A percentile compares a stretch with the other conserved stretches of the same genome.
Conservation (phyloP, 2,113 vertebrate species). For the Ceyx melanurus region DNA sequence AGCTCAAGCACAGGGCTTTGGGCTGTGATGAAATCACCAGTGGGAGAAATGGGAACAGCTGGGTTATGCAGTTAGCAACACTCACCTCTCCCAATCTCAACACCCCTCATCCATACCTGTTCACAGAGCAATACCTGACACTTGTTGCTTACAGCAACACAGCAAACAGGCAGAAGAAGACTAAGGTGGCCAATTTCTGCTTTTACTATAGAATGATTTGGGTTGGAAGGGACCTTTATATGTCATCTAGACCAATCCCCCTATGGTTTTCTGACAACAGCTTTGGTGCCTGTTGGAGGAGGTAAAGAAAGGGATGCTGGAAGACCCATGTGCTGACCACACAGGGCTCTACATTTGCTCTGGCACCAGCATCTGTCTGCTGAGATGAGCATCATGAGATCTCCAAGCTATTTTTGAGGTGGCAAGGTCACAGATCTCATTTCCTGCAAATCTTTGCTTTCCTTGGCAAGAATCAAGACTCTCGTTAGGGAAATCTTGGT, state of each 20-base stretch:
- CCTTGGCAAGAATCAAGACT: slow-evolving; percentile 24
- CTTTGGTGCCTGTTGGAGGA: background rate
- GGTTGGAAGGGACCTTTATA: background rate
- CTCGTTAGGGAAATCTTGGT: slow-evolving; percentile 24
- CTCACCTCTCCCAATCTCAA: background rate
- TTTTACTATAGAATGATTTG: background rate
- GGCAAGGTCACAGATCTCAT: background rate
- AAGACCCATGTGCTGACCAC: background rate
- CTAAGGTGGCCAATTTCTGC: background rate
- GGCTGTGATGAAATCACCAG: background rate
- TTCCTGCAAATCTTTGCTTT: slow-evolving; percentile 52
- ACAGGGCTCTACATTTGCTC: background rate
- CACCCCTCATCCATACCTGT: background rate
- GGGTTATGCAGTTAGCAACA: background rate
- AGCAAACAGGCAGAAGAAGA: background rate
- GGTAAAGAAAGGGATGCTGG: background rate
- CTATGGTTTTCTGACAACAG: background rate
- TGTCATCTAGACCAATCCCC: background rate
- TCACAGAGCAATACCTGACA: background rate
- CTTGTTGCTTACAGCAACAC: background rate
- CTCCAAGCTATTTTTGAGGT: background rate
- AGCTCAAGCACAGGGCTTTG: background rate
- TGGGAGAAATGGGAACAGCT: background rate
- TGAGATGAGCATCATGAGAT: slow-evolving; percentile 20
- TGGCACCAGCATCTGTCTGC: background rate